Evolutionary conservation across 2,888 invertebrate species (phyloP), one percentile per base, ranked within the genome.

Genomic region (Yponomeuta sedellus): DNA sequence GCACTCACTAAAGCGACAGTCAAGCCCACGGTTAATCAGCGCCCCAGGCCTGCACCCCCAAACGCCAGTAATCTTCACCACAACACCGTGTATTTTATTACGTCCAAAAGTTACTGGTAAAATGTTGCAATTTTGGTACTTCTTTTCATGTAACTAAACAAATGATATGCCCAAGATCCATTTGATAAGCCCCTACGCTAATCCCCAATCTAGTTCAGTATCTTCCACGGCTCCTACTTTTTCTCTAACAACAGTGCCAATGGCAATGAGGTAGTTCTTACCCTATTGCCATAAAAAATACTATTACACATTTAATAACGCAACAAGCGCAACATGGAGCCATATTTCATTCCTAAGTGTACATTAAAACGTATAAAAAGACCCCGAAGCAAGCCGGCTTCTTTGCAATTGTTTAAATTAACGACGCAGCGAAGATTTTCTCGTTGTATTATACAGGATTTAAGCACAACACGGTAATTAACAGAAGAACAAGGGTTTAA

Each of bases 281-380:
- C 44, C 12, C 44, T 0, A 16, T 52, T 52, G 16, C 44, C 12
- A 52, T 52, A 52, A 52, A 52, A 52, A 52, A 52, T 52, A 16
- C 44, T 52, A 52, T 52, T 16, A 52, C 44, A 52, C 12, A 16
- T 52, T 52, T 52, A 52, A 52, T 52, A 52, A 52, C 44, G 44
- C 10, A 52, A 12, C 44, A 16, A 52, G 44, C 12, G 44, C 44
- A 52, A 52, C 44, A 52, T 16, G 44, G 44, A 52, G 44, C 44
- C 44, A 52, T 52, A 52, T 52, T 52, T 52, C 44, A 52, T 52
- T 52, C 44, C 16, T 52, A 52, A 52, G 44, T 52, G 44, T 52
- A 52, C 44, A 52, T 52, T 52, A 52, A 52, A 52, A 52, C 44
- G 44, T 52, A 52, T 52, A 52, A 52, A 52, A 52, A 52, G 16